Percentiles rank a stretch among this genome's conserved stretches.
phyloP scores from a whole-genome alignment of 2,797 vertebrate genomes.

The Tiaroga cobitis region DNA sequence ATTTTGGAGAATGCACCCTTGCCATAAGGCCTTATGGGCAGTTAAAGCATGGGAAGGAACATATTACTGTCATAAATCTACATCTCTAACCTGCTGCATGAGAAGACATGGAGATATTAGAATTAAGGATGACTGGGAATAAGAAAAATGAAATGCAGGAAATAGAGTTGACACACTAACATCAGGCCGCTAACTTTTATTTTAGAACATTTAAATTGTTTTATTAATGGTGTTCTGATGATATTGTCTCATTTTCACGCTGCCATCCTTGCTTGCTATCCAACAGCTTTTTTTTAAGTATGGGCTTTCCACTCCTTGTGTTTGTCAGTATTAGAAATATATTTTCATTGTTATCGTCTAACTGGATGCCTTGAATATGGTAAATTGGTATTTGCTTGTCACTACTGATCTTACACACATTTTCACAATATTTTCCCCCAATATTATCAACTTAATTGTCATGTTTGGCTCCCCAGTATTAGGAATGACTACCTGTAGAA shows the following conservation, averaged over 20 bases:
- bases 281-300: background rate
- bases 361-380: background rate
- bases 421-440: background rate
- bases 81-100: slow-evolving; percentile 75
- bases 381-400: background rate
- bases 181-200: slow-evolving; percentile 54
- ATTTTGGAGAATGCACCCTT: slow-evolving; percentile 78
- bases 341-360: background rate
- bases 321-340: background rate
- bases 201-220: slow-evolving; percentile 48
- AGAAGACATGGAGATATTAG: slow-evolving; percentile 74
- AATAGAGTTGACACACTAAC: slow-evolving; percentile 64
- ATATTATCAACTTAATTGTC: background rate
- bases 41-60: slow-evolving; percentile 81
- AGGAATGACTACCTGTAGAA: background rate
- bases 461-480: background rate
- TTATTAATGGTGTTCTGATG: slow-evolving; percentile 47
- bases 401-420: background rate
- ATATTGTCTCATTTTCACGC: slow-evolving; percentile 25
- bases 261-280: slow-evolving; percentile 51
- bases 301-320: background rate
- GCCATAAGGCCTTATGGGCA: slow-evolving; percentile 75
- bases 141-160: slow-evolving; percentile 67
- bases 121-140: slow-evolving; percentile 68
- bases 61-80: slow-evolving; percentile 84